Evolutionary conservation across 2,113 vertebrate species (phyloP).

Genomic region (Cynopterus brachyotis): DNA sequence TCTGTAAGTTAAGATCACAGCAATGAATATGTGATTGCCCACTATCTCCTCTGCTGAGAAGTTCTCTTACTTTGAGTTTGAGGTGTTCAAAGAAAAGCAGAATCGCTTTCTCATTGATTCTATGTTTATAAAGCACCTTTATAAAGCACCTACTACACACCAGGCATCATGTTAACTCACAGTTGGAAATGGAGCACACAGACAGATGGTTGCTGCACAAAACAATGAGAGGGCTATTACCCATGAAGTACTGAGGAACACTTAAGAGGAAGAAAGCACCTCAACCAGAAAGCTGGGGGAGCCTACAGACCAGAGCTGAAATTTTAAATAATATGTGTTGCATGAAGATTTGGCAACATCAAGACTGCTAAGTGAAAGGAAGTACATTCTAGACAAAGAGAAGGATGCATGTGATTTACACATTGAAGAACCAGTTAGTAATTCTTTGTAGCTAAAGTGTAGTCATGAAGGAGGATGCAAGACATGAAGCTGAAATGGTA

Average conservation of each 20-base stretch:
- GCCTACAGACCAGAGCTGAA: not conserved
- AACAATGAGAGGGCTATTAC: not conserved
- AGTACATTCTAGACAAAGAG: not conserved
- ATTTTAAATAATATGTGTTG: not conserved
- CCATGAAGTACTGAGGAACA: not conserved
- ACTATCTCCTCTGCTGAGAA: not conserved
- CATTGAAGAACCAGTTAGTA: not conserved
- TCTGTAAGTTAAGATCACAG: not conserved
- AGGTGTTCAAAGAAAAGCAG: not conserved
- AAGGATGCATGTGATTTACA: not conserved
- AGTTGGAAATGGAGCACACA: not conserved
- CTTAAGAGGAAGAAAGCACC: not conserved
- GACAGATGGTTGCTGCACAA: not conserved
- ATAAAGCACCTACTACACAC: not conserved
- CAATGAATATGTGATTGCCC: not conserved
- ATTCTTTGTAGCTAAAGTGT: not conserved
- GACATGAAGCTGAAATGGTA: not conserved
- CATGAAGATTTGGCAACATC: not conserved
- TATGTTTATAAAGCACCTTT: not conserved
- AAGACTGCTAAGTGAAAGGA: not conserved
- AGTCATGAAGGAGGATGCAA: not conserved
- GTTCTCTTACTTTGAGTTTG: not conserved
- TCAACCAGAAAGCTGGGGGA: not conserved
- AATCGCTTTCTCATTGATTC: not conserved
- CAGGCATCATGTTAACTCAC: not conserved